Evolutionary conservation across 2,888 invertebrate species (phyloP), one percentile per base, ranked within the genome.

Genomic region (Rhingia rostrata): DNA sequence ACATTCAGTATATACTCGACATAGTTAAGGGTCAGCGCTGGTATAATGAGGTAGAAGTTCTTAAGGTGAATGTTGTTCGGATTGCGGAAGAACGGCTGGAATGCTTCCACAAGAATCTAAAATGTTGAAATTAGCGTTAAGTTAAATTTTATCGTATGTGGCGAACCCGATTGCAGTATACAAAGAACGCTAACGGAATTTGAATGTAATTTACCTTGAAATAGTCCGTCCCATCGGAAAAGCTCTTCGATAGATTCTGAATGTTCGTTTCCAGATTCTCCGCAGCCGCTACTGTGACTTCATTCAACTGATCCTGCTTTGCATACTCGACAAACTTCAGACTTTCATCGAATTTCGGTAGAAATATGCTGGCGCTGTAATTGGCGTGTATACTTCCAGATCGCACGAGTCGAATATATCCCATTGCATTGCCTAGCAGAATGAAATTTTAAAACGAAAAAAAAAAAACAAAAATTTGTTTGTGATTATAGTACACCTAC

Each of bases 321-420:
- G 94, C 93, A 66, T 94, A 90, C n/a, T 93, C 92, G 89, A 94
- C 93, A 89, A 96, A 95, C 85, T 92, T 92, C 10, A 94, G 92
- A 35, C 93, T 90, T 32, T 92, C 92, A 86, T 95, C 94, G 33
- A 97, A 93, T 89, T 95, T 95, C 0, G 98, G 97, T 86, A 99
- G 93, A 91, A 98, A 99, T 32, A 96, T 94, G 45, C 97, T 96
- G 0, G 98, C 97, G 90, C 97, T 96, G 6, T 97, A 96, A 89
- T 97, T 96, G 87, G 97, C 97, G 90, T 98, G 96, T 53, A 98
- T 93, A 4, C 98, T 97, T 14, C 99, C 99, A 0, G 98, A 97
- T 67, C 98, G 94, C 74, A 99, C 95, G 92, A 99, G 94, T 60
- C 99, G 94, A 4, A 99, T 96, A 89, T 98, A 99, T 2, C 98